These are phyloP conservation scores for Spialia ferax DNA, from an alignment of 2,888 invertebrate species.

Conservation along the genomic window DNA sequence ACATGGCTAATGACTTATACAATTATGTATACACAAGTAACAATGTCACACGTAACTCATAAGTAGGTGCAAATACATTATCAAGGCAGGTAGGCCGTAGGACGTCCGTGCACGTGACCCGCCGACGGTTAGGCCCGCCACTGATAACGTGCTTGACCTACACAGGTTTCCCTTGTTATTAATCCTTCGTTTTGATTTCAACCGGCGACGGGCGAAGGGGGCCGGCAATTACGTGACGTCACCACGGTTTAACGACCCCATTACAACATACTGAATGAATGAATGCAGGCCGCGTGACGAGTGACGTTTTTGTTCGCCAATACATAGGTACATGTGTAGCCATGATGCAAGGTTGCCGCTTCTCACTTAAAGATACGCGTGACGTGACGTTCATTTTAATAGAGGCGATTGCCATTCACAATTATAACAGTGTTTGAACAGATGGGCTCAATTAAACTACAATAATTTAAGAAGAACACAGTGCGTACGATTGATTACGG, in stretches of 20 bases:
- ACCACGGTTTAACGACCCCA: slow-evolving; percentile 84
- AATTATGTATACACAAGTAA: slow-evolving; percentile 21
- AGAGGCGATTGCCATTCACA: slow-evolving; percentile 25
- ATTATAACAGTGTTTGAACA: slow-evolving; percentile 34
- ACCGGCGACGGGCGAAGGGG: slow-evolving; percentile 79
- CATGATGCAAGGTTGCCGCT: slow-evolving; percentile 59
- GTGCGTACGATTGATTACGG: not conserved
- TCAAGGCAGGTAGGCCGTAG: slow-evolving; percentile 43
- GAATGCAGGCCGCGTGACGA: slow-evolving; percentile 82
- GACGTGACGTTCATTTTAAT: slow-evolving; percentile 43
- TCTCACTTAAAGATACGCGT: slow-evolving; percentile 40
- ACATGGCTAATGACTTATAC: slow-evolving; percentile 17
- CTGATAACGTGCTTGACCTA: slow-evolving; percentile 80
- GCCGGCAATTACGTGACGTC: slow-evolving; percentile 85
- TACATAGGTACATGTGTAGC: slow-evolving; percentile 56
- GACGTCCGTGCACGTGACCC: slow-evolving; percentile 42
- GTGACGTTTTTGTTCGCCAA: slow-evolving; percentile 75
- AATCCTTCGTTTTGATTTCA: slow-evolving; percentile 84
- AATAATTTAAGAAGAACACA: not conserved
- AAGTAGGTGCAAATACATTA: slow-evolving; percentile 36
- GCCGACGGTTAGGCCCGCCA: slow-evolving; percentile 39
- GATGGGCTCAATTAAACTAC: slow-evolving; percentile 30
- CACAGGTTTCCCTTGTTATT: slow-evolving; percentile 83
- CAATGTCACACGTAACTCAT: slow-evolving; percentile 28
- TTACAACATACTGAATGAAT: slow-evolving; percentile 85